Evolutionary conservation across 2,888 invertebrate genomes (phyloP).

Genomic region (Smittia aterrima): DNA sequence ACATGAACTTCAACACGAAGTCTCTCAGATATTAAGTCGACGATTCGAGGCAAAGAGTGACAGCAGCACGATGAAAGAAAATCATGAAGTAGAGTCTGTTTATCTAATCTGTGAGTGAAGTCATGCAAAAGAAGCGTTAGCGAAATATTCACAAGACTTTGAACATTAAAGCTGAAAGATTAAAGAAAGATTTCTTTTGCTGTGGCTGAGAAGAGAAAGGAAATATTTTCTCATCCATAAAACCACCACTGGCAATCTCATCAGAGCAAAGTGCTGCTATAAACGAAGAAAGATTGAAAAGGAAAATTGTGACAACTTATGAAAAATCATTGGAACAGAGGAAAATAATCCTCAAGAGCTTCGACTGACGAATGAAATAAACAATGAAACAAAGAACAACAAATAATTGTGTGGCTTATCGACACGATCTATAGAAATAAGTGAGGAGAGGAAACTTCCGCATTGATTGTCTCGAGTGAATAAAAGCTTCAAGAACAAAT

Average conservation of each 20-base stretch:
- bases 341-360: too few species aligned
- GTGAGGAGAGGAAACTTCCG: background rate
- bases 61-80: background rate
- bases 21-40: background rate
- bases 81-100: background rate
- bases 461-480: background rate
- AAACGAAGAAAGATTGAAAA: background rate
- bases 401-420: conserved; percentile 32
- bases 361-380: background rate
- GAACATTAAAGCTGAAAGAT: background rate
- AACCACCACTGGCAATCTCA: background rate
- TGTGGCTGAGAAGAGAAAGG: background rate
- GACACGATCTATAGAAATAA: conserved; percentile 7
- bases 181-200: background rate
- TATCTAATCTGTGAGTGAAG: background rate
- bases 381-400: conserved; percentile 6
- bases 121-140: background rate
- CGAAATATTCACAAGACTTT: background rate
- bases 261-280: background rate
- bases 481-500: background rate
- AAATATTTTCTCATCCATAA: background rate
- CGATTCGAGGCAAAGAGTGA: background rate
- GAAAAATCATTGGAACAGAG: too few species aligned
- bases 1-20: conserved; percentile 3
- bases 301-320: background rate